Conservation (phyloP, 2,113 vertebrate genomes). For the Bostrychus sinensis region DNA sequence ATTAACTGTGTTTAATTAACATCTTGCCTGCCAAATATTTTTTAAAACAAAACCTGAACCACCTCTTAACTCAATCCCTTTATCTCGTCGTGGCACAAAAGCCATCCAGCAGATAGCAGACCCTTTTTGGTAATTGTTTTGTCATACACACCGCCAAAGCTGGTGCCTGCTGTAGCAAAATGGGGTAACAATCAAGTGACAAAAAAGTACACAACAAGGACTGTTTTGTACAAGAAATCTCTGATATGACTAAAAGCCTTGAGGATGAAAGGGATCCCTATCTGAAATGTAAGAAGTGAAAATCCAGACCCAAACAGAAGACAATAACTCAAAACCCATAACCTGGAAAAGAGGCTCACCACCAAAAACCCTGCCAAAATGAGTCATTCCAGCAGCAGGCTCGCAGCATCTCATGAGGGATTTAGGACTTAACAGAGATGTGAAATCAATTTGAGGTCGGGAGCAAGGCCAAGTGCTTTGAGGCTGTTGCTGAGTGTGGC, state of each 20-base stretch:
- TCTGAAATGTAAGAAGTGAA: neutral
- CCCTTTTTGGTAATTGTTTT: neutral
- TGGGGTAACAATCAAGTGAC: no score
- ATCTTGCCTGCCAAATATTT: no score
- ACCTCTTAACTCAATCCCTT: neutral
- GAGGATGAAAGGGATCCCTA: neutral
- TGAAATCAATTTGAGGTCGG: constrained; percentile 74
- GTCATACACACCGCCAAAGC: neutral
- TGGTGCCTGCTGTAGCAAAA: no score
- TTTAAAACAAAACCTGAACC: neutral
- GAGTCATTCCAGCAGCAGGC: constrained; percentile 62
- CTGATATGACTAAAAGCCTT: neutral
- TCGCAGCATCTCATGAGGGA: constrained; percentile 55
- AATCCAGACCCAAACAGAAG: neutral
- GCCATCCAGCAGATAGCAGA: neutral
- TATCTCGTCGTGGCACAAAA: neutral
- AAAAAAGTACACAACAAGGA: neutral
- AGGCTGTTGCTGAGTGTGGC: constrained; percentile 35
- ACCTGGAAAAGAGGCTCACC: constrained; percentile 31
- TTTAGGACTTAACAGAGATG: constrained; percentile 70
- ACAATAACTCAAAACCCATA: constrained; percentile 11
- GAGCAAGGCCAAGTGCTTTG: constrained; percentile 58
- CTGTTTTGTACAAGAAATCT: neutral
- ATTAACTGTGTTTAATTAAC: no score
- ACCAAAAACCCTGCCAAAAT: constrained; percentile 42